Base-by-base conservation (phyloP, 1,140 invertebrate species). In the Colletes latitarsis region DNA sequence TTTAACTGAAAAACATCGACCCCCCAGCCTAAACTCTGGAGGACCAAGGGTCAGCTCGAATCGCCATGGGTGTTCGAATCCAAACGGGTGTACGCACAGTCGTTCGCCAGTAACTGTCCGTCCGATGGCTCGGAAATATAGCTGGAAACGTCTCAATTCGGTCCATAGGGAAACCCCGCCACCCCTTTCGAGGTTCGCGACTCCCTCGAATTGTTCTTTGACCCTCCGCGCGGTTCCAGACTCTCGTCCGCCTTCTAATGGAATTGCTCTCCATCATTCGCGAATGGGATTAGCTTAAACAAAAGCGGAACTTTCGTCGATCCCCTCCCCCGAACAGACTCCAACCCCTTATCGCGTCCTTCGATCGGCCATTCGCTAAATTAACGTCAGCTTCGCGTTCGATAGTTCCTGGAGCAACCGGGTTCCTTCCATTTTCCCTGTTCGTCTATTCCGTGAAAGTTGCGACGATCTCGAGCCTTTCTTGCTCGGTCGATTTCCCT, bases 201-300 rank as follows among this genome's bases (percentile, higher is more conserved):
- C 88, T 87, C 83, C 83, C 52, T 85, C 68, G 77, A 76, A 87
- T 88, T 78, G 82, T 89, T 88, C 67, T 77, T 81, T 76, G 66
- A 85, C 81, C 82, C 67, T 66, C 57, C 73, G 15, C 46, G 62
- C 73, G 74, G 21, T 60, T 41, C 52, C 66, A 69, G 69, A 67
- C 80, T 58, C 60, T 85, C 85, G 82, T 86, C 87, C 88, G 84
- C 82, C 88, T 88, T 85, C 86, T 92, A 92, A 91, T 92, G 87
- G 89, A 92, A 91, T 92, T 91, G 89, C 85, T 76, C 85, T 76
- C 69, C 70, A 73, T 77, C 66, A 83, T 86, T 67, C 52, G 78
- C 62, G 46, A 74, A 68, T 64, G 83, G 63, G 21, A 81, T 82
- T 77, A 86, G 80, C 85, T 88, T 87, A 89, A 92, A 91, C 86